Percentiles rank a stretch among this genome's conserved stretches.
Conservation (phyloP, 1,140 invertebrate genomes). For the Drosophila auraria region DNA sequence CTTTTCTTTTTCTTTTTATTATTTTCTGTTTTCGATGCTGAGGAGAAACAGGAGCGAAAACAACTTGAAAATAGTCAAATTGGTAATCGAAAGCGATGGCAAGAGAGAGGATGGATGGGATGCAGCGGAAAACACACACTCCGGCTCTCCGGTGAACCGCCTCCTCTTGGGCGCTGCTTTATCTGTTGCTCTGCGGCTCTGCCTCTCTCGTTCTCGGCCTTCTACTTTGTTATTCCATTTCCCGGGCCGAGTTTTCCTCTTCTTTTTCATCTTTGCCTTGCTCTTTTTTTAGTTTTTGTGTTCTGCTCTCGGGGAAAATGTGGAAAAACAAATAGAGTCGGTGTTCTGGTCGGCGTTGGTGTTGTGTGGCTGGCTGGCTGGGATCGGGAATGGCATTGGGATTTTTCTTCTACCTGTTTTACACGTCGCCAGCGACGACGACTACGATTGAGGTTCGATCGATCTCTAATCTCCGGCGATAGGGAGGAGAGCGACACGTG, state of each 20-base stretch:
- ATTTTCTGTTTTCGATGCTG: conserved; percentile 1
- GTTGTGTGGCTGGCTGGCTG: conserved; percentile 12
- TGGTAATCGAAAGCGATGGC: conserved; percentile 65
- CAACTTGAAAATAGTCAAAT: conserved; percentile 77
- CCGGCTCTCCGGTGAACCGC: conserved; percentile 13
- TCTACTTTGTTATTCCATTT: conserved; percentile 48
- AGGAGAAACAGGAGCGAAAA: conserved; percentile 53
- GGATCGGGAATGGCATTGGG: conserved; percentile 10
- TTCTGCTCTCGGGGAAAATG: conserved; percentile 52
- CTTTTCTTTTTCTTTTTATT: conserved; percentile 9
- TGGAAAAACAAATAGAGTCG: conserved; percentile 66
- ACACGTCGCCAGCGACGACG: conserved; percentile 34
- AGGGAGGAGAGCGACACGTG: conserved; percentile 61
- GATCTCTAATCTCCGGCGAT: conserved; percentile 61
- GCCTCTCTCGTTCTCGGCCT: conserved; percentile 23
- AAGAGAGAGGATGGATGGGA: conserved; percentile 3
- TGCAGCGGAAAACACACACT: conserved; percentile 27
- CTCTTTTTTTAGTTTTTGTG: conserved; percentile 11
- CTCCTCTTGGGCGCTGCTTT: conserved; percentile 25
- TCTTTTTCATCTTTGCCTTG: conserved; percentile 39
- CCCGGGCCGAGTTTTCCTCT: conserved; percentile 36
- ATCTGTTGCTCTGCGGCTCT: conserved; percentile 11
- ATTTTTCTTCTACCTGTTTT: conserved; percentile 69
- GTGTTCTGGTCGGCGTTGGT: conserved; percentile 33
- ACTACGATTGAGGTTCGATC: conserved; percentile 40